Base-by-base conservation (phyloP, 2,888 invertebrate species). In the Hymenopus coronatus region DNA sequence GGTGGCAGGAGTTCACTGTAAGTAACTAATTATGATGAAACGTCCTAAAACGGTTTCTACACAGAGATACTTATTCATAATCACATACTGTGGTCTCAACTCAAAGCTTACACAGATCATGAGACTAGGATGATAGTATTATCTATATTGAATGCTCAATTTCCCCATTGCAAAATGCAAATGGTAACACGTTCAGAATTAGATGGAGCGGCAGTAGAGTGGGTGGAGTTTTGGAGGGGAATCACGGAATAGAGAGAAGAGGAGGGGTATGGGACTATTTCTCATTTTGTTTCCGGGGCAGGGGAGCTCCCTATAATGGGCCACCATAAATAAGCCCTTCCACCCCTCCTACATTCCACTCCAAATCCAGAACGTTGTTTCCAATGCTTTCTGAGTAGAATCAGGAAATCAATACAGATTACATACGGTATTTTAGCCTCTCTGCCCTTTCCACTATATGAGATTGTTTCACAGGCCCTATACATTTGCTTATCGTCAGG, bases 251-350 rank as follows among this genome's bases (percentile, higher is more conserved):
- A 85, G 12, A n/a, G 40, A 46, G 46, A 40, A 9, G 30, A 85
- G 46, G 30, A 28, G 40, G 54, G 54, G 25, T 28, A 84, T 30
- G 40, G 85, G 85, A 85, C 85, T 33, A 85, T 85, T 85, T 85
- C 85, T 85, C 85, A 85, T 85, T 85, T 85, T 33, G 85, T 85
- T 33, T 33, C 85, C 85, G 85, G 85, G 54, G 27, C 54, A 85
- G 54, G 27, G 27, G 27, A 85, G 85, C 85, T 54, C 54, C 85
- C 33, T 85, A 33, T 85, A 85, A 85, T 85, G 85, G 85, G 85
- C 33, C 40, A 85, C 33, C 40, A 85, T 85, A 85, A 85, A 85
- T 85, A 85, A 85, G 85, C 40, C 27, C 33, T 85, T 70, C 54
- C 20, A 20, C 54, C 54, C 54, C 54, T 25, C 54, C 15, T 25